Percentiles rank a stretch among this genome's conserved stretches.
Conservation (phyloP, 1,140 invertebrate species). For the Paracyclopina nana region DNA sequence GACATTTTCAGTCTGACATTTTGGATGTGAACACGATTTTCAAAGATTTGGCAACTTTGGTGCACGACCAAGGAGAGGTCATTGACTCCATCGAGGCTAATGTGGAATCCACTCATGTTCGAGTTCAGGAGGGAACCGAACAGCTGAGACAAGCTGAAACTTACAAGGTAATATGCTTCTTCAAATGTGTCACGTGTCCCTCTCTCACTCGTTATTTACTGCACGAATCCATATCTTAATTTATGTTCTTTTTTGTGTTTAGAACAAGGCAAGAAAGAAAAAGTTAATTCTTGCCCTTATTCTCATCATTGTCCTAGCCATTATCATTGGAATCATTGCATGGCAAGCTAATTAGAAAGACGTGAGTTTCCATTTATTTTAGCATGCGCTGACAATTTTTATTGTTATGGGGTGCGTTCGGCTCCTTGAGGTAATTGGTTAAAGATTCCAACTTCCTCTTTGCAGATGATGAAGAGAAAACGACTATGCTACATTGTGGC, state of each 20-base stretch:
- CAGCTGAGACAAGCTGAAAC: slow-evolving; percentile 58
- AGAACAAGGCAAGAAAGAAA: slow-evolving; percentile 66
- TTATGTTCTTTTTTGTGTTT: slow-evolving; percentile 27
- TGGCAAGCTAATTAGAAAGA: slow-evolving; percentile 22
- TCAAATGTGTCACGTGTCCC: not conserved
- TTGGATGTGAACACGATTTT: slow-evolving; percentile 94
- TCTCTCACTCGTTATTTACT: not conserved
- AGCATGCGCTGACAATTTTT: no score
- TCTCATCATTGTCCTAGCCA: slow-evolving; percentile 39
- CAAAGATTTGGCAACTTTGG: slow-evolving; percentile 77
- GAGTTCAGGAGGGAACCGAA: slow-evolving; percentile 55
- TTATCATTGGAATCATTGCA: slow-evolving; percentile 47
- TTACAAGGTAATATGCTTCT: slow-evolving; percentile 39
- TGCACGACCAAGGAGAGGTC: slow-evolving; percentile 90
- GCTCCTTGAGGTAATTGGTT: not conserved
- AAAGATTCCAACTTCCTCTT: not conserved
- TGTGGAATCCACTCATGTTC: slow-evolving; percentile 69
- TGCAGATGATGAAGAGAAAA: not conserved
- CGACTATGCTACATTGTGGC: not conserved
- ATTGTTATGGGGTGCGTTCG: not conserved
- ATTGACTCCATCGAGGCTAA: slow-evolving; percentile 93
- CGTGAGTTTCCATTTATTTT: not conserved
- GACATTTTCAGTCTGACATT: slow-evolving; percentile 57
- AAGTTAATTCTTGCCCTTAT: slow-evolving; percentile 52
- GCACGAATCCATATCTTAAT: not conserved